phyloP scores from a whole-genome alignment of 2,888 invertebrate species.

The Coelogynopora nodosa region DNA sequence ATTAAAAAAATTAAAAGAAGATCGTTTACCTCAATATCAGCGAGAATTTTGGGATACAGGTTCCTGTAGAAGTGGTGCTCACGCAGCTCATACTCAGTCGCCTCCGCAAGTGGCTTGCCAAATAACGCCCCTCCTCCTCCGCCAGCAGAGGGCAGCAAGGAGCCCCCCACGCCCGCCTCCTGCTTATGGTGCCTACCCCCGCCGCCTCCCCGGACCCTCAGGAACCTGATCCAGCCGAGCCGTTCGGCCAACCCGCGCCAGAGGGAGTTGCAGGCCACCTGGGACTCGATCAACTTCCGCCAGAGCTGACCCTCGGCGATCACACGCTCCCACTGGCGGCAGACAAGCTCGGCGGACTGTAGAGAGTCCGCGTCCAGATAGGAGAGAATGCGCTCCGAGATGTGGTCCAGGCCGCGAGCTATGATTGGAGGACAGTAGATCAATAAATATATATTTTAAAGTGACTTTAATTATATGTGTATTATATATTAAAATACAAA shows the following conservation, averaged over 20 bases:
- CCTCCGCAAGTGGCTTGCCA: background rate
- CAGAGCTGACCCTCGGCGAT: slow-evolving; percentile 89
- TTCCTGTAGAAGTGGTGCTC: slow-evolving; percentile 92
- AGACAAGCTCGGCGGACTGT: slow-evolving; percentile 75
- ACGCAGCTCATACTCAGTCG: slow-evolving; percentile 49
- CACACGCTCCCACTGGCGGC: slow-evolving; percentile 88
- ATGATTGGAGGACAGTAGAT: slow-evolving; percentile 50
- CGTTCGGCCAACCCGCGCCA: slow-evolving; percentile 95
- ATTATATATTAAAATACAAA: too few species aligned
- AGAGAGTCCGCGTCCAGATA: slow-evolving; percentile 92
- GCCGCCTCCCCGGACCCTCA: background rate
- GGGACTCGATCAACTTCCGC: slow-evolving; percentile 96
- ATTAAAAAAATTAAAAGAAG: too few species aligned
- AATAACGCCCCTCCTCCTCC: background rate
- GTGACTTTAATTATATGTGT: too few species aligned
- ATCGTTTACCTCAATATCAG: slow-evolving; percentile 68
- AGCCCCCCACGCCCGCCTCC: background rate
- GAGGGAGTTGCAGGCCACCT: slow-evolving; percentile 87
- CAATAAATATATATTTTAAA: too few species aligned
- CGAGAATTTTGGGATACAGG: slow-evolving; percentile 88
- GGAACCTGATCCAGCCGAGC: slow-evolving; percentile 73
- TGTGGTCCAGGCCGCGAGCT: slow-evolving; percentile 94
- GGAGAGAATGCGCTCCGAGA: slow-evolving; percentile 92
- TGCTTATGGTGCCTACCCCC: background rate
- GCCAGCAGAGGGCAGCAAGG: background rate